Evolutionary conservation across 2,113 vertebrate species (phyloP), one percentile per base, ranked within the genome.

Genomic region (Ranitomeya variabilis): DNA sequence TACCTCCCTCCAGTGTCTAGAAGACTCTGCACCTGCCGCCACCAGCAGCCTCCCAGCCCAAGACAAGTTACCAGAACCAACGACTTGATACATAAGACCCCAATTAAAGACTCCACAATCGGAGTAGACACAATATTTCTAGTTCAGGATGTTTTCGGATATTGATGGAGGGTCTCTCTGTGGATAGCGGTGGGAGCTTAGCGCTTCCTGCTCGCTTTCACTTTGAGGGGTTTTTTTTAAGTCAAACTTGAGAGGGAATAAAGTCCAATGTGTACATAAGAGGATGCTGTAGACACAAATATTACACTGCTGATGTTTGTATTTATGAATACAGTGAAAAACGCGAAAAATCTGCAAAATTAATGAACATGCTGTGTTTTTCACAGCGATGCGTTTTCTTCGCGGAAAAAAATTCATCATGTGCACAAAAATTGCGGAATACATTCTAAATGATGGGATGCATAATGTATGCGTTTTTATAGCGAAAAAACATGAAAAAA

Each of bases 141-240:
- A 91, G 78, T 90, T 87, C 93, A 93, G 94, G 93, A 90, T 94
- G 91, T 90, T 92, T 95, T 93, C 95, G 94, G 93, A 93, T 93
- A 94, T 92, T 91, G 85, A 92, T 31, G 26, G 26, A 31, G 26
- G 26, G 26, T 31, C 26, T 31, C 26, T 31, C 26, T 31, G 26
- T 31, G 26, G 26, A 31, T 31, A 31, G 26, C 26, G 26, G 26
- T 31, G 26, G 26, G 26, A 31, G 26, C 26, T 2, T 31, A 31
- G 26, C 26, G 26, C 26, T 31, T 31, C 26, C 26, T 31, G 67
- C 80, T 55, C 67, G 71, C n/a, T 69, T n/a, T 2, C 2, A 52
- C 11, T 57, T 62, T 60, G 57, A 1, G 26, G 1, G 1, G 1
- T 31, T 31, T 67, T 80, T 84, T 69, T 69, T 6, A 71, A 31